These are phyloP conservation scores for Laodelphax striatellus DNA, from an alignment of 1,140 invertebrate species.

Conservation along the genomic window DNA sequence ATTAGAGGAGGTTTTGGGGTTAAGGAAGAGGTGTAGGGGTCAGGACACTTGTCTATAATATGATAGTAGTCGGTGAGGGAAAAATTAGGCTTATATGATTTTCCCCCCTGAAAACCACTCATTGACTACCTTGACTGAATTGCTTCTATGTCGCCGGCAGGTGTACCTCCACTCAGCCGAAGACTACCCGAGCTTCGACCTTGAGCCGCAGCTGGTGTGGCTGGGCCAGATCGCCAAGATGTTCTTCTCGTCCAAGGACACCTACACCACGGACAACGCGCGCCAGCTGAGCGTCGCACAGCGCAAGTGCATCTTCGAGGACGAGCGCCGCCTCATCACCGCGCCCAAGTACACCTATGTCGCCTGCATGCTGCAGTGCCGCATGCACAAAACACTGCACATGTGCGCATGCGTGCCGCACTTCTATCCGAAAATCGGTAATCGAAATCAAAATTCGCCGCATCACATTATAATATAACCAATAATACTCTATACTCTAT, in stretches of 20 bases:
- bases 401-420: constrained; percentile 52
- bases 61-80: no score
- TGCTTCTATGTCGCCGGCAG: no score
- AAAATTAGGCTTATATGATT: no score
- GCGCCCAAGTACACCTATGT: constrained; percentile 49
- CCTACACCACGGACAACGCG: constrained; percentile 56
- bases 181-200: constrained; percentile 50
- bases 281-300: constrained; percentile 50
- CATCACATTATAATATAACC: no score
- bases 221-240: constrained; percentile 45
- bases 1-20: no score
- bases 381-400: constrained; percentile 44
- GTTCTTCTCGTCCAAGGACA: constrained; percentile 53
- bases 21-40: no score
- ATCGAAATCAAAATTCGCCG: no score
- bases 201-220: constrained; percentile 54
- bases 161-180: constrained; percentile 53
- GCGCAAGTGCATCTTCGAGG: constrained; percentile 50
- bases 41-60: no score
- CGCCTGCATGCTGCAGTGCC: constrained; percentile 53
- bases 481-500: no score
- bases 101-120: no score
- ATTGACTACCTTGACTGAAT: no score
- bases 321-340: constrained; percentile 45
- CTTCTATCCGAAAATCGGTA: constrained; percentile 40